A percentile compares a stretch with the other conserved stretches of the same genome.
Evolutionary conservation across 2,888 invertebrate genomes (phyloP).

Genomic region (Drosophila pullipes): DNA sequence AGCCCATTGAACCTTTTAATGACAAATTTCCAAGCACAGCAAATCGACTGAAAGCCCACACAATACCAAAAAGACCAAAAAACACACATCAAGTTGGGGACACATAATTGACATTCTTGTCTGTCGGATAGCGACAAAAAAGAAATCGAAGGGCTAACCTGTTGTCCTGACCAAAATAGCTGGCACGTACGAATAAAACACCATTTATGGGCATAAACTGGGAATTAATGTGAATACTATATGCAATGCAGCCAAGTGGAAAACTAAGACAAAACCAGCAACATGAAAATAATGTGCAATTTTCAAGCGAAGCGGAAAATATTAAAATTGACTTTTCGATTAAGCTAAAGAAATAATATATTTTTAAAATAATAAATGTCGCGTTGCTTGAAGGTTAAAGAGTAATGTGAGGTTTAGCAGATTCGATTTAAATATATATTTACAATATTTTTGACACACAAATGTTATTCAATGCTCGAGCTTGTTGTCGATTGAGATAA

Average conservation of each 20-base stretch:
- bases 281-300: conserved; percentile 15
- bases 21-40: neutral
- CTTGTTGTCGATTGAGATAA: neutral
- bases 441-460: neutral
- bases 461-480: neutral
- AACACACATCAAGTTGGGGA: conserved; percentile 7
- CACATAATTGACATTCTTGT: conserved; percentile 25
- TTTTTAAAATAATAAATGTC: too few relatives aligned
- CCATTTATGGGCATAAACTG: conserved; percentile 3
- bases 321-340: conserved; percentile 37
- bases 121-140: neutral
- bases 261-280: conserved; percentile 22
- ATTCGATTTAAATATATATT: neutral
- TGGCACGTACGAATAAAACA: neutral
- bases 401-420: neutral
- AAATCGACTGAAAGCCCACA: neutral
- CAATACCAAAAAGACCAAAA: neutral
- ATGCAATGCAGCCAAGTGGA: conserved; percentile 29
- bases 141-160: neutral
- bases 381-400: neutral
- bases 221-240: neutral
- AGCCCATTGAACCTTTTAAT: neutral
- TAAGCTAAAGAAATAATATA: neutral
- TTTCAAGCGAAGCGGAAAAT: conserved; percentile 32
- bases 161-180: neutral